Base-by-base conservation (phyloP, 53 echinoderm and acorn worm genomes). In the Apostichopus leukothele region DNA sequence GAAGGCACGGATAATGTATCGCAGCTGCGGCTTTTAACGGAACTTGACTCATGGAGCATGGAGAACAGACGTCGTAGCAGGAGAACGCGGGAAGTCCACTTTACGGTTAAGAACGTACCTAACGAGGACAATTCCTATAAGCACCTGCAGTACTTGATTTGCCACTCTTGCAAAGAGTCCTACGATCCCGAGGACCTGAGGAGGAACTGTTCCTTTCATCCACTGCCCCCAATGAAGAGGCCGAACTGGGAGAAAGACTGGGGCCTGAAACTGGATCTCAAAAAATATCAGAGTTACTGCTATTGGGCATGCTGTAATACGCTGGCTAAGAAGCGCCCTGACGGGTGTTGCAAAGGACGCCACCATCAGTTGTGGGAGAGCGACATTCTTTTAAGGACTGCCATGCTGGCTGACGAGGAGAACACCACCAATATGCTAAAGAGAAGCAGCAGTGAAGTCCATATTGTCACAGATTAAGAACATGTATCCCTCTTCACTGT, bases 331-430 rank as follows among this genome's bases (percentile, higher is more conserved):
- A 86, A 83, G 51, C 79, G 94, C 25, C 94, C 94, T 13, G 76
- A 51, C 0, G 94, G 94, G 0, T 94, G 94, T 79, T 83, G 88
- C 73, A 27, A n/a, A 27, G 92, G 92, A 22, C 91, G 90, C 20
- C 94, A 94, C 74, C 94, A 94, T 74, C 90, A 90, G 76, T 39
- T 76, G 55, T 94, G 94, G 94, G 92, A 94, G 78, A 53, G 86
- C 88, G 93, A 93, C 51, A 90, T 93, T 76, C 26, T 90, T 67
- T 83, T 93, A 71, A 90, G 75, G 74, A 67, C 83, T 23, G 90
- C 76, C 21, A 57, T 92, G 88, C 75, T 54, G 10, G 86, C 83
- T n/a, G 90, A 66, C 16, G 6, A 21, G 50, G 10, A 25, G 25
- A 85, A 85, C 66, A 85, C 67, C 4, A 5, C 1, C 5, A 85